These are phyloP conservation scores for Mohoua ochrocephala DNA, from an alignment of 2,113 vertebrate species.

Conservation along the genomic window DNA sequence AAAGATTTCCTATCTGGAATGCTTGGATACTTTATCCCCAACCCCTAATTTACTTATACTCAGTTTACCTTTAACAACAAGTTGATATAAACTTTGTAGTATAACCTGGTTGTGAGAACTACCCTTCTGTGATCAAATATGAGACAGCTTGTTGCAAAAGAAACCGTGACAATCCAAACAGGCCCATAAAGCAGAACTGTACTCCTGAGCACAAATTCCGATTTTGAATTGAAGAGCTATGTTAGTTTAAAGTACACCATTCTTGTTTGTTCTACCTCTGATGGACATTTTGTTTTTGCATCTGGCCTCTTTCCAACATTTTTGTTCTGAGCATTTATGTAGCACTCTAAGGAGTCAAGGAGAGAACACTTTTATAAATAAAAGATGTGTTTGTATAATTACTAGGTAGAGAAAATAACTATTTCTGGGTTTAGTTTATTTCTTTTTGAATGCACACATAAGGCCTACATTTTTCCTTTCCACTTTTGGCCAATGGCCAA, in stretches of 20 bases:
- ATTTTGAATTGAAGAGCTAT: background rate
- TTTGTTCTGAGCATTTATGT: background rate
- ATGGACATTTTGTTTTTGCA: background rate
- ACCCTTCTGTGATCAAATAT: background rate
- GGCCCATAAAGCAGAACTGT: background rate
- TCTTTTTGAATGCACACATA: background rate
- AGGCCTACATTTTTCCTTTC: background rate
- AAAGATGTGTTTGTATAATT: constrained; percentile 26
- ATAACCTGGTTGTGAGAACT: background rate
- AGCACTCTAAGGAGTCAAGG: background rate
- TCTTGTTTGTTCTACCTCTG: background rate
- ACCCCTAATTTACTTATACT: background rate
- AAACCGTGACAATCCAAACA: background rate
- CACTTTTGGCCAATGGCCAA: background rate
- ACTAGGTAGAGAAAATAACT: background rate
- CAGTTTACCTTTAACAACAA: background rate
- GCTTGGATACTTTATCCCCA: background rate
- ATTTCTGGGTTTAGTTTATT: background rate
- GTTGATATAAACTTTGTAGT: background rate
- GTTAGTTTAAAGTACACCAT: background rate
- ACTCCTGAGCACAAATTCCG: background rate
- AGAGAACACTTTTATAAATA: constrained; percentile 20
- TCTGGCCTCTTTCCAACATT: background rate
- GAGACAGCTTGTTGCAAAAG: background rate
- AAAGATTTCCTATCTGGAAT: background rate